Conservation (phyloP, 2,888 invertebrate species). For the Xestia xanthographa region DNA sequence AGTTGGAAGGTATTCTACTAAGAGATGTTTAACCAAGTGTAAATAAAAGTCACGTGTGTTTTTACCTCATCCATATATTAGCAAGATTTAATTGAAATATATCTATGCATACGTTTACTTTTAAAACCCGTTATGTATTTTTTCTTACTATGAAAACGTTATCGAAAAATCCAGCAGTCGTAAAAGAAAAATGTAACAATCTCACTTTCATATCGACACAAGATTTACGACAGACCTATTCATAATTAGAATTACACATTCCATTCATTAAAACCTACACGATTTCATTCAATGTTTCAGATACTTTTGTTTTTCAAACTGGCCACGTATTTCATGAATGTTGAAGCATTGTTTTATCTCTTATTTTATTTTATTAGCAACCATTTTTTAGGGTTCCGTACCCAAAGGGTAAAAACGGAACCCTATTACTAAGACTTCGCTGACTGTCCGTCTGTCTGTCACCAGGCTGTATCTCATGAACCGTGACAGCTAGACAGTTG, state of each 20-base stretch:
- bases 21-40: conserved; percentile 10
- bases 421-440: too few species aligned
- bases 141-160: conserved; percentile 3
- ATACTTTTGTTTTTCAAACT: conserved; percentile 25
- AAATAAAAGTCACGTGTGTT: background rate
- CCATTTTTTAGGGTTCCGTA: too few species aligned
- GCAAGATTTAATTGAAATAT: background rate
- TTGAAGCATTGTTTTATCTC: background rate
- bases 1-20: conserved; percentile 3
- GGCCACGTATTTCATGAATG: conserved; percentile 1
- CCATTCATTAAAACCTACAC: conserved; percentile 34
- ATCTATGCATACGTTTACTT: background rate
- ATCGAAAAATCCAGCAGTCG: conserved; percentile 1
- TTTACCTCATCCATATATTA: background rate
- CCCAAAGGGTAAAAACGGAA: too few species aligned
- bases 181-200: conserved; percentile 26
- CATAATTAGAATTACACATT: conserved; percentile 32
- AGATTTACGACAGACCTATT: conserved; percentile 36
- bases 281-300: background rate
- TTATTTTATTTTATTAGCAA: background rate
- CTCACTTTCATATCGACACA: conserved; percentile 27
- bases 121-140: too few species aligned
- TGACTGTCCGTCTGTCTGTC: too few species aligned
- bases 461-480: too few species aligned
- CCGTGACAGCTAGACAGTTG: too few species aligned